A percentile compares a stretch with the other conserved stretches of the same genome.
These are phyloP conservation scores for Amblyjoppa proteus DNA, from an alignment of 2,888 invertebrate genomes.

Conservation along the genomic window DNA sequence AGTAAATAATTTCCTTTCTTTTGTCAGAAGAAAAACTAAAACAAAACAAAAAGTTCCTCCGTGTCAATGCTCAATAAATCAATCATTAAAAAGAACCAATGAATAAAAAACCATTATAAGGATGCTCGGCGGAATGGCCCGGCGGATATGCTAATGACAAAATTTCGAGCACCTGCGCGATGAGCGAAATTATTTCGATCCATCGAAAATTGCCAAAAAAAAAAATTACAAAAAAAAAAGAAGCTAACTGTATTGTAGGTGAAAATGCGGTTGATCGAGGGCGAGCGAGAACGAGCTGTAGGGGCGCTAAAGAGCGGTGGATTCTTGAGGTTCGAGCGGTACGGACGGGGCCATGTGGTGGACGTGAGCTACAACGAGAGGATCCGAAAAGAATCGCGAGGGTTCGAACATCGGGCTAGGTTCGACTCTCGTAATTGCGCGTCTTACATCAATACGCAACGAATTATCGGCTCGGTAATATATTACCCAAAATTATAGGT, in stretches of 20 bases:
- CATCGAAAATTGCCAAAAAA: slow-evolving; percentile 13
- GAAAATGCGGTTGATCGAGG: slow-evolving; percentile 58
- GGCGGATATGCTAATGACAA: slow-evolving; percentile 4
- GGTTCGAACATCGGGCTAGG: slow-evolving; percentile 71
- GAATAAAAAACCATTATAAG: neutral
- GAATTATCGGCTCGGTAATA: slow-evolving; percentile 83
- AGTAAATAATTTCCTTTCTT: neutral
- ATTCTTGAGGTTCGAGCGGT: slow-evolving; percentile 31
- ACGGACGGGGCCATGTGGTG: slow-evolving; percentile 77
- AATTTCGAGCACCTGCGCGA: slow-evolving; percentile 40
- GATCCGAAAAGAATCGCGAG: slow-evolving; percentile 57
- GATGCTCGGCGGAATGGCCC: neutral
- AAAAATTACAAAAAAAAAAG: neutral
- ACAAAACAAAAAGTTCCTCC: neutral
- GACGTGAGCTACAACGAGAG: slow-evolving; percentile 66
- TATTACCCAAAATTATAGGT: slow-evolving; percentile 84
- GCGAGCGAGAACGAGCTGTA: slow-evolving; percentile 43
- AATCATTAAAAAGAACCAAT: neutral
- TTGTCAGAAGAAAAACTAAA: neutral
- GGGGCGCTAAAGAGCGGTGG: slow-evolving; percentile 43
- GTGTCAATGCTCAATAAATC: neutral
- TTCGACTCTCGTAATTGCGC: slow-evolving; percentile 81
- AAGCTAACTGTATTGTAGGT: neutral
- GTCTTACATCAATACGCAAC: slow-evolving; percentile 82
- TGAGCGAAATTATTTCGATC: slow-evolving; percentile 9